phyloP scores from a whole-genome alignment of 2,113 vertebrate species.

The Anhinga rufa region DNA sequence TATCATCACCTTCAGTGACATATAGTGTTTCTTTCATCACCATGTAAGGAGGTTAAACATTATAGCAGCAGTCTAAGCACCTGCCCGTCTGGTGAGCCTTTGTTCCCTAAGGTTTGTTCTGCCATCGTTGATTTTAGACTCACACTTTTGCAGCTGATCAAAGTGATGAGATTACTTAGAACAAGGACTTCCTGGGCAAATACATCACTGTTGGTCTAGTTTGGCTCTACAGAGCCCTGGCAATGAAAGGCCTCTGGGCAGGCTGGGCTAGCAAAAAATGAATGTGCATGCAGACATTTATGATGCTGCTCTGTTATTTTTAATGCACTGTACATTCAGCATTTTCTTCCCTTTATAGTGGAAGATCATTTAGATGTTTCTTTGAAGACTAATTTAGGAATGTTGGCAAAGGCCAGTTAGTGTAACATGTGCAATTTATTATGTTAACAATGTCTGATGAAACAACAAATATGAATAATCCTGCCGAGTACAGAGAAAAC shows the following conservation, averaged over 20 bases:
- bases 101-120: slow-evolving; percentile 18
- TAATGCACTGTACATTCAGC: slow-evolving; percentile 3
- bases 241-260: neutral
- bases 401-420: slow-evolving; percentile 2
- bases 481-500: slow-evolving; percentile 10
- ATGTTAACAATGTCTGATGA: slow-evolving; percentile 48
- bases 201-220: neutral
- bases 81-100: slow-evolving; percentile 16
- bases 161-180: neutral
- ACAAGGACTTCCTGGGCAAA: neutral
- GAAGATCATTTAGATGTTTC: slow-evolving; percentile 11
- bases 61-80: neutral
- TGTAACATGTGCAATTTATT: slow-evolving; percentile 53
- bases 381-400: slow-evolving; percentile 56
- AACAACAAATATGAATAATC: slow-evolving; percentile 58
- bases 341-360: slow-evolving; percentile 29
- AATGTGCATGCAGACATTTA: neutral
- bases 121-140: neutral
- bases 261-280: neutral
- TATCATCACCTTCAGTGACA: slow-evolving; percentile 38
- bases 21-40: slow-evolving; percentile 5
- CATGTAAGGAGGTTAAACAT: neutral
- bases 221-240: neutral
- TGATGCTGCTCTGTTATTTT: neutral
- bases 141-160: neutral